These are phyloP conservation scores for Urophycis tenuis DNA, from an alignment of 2,797 vertebrate species.

Conservation along the genomic window DNA sequence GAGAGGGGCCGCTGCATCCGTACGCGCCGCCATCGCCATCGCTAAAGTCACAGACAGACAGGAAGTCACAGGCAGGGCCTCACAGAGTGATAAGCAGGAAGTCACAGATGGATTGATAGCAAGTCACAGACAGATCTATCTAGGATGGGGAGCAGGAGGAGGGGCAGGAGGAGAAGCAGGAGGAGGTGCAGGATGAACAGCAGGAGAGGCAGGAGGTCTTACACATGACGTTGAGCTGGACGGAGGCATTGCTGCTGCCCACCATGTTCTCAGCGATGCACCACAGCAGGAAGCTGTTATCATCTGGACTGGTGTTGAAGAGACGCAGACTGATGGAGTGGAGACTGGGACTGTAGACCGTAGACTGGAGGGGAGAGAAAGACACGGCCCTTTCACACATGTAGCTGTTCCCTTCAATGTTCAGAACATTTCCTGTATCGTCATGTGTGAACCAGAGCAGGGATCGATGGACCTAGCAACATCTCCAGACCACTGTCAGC, in stretches of 20 bases:
- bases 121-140: too few relatives aligned
- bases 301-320: conserved; percentile 90
- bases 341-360: conserved; percentile 93
- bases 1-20: too few relatives aligned
- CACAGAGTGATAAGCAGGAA: too few relatives aligned
- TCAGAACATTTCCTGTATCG: too few relatives aligned
- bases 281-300: conserved; percentile 88
- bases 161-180: background rate
- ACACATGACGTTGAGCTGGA: conserved; percentile 92
- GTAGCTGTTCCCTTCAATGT: background rate
- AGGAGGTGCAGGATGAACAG: background rate
- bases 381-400: background rate
- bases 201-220: conserved; percentile 55
- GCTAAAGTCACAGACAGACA: background rate
- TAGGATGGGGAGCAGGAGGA: background rate
- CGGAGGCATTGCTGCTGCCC: conserved; percentile 93
- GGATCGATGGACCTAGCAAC: too few relatives aligned
- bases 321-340: conserved; percentile 95
- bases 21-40: too few relatives aligned
- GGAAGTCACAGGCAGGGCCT: too few relatives aligned
- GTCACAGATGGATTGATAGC: too few relatives aligned
- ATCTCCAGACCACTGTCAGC: too few relatives aligned
- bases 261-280: conserved; percentile 97
- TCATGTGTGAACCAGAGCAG: too few relatives aligned
- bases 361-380: conserved; percentile 70